Evolutionary conservation across 2,888 invertebrate species (phyloP), one percentile per base, ranked within the genome.

Genomic region (Coelinius sp.): DNA sequence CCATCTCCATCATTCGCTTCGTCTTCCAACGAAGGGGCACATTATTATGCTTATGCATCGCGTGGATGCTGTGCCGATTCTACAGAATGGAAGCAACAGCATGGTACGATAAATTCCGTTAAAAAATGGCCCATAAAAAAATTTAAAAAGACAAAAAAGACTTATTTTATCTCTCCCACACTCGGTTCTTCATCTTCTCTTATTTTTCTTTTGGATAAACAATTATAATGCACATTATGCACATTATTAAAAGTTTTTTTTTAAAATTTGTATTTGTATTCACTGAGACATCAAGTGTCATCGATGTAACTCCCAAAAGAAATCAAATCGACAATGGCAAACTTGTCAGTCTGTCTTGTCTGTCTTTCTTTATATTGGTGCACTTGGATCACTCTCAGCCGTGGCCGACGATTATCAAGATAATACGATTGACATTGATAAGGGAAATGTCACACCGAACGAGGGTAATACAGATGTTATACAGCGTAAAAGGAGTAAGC

Each of bases 41-140:
- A 84, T 78, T 86, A 84, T 77, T 83, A 85, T 77, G 82, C 84
- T 68, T 85, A 86, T 78, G 83, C 85, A 76, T 79, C 83, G 69
- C 81, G 83, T 74, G 84, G 85, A 78, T 86, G 87, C 83, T 86
- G 86, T 81, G 83, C 83, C 82, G 87, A 86, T 80, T 84, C 84
- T 79, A 84, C 84, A 80, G 82, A 80, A 79, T 86, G 86, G 86
- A 86, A 82, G 78, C 85, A 85, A 81, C 84, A 85, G 81, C 84
- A 87, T 81, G 86, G 86, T 88, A 86, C 80, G 84, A 14, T 44
- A 52, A 27, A 35, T 14, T 35, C 38, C 41, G 14, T 6, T 41
- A 41, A 41, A n/a, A 12, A 6, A 41, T 41, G 41, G 41, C n/a
- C n/a, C 41, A 35, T 35, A 35, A 35, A 35, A 41, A 41, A 12